Evolutionary conservation across 2,888 invertebrate genomes (phyloP).

Genomic region (Lasioglossum figueresi): DNA sequence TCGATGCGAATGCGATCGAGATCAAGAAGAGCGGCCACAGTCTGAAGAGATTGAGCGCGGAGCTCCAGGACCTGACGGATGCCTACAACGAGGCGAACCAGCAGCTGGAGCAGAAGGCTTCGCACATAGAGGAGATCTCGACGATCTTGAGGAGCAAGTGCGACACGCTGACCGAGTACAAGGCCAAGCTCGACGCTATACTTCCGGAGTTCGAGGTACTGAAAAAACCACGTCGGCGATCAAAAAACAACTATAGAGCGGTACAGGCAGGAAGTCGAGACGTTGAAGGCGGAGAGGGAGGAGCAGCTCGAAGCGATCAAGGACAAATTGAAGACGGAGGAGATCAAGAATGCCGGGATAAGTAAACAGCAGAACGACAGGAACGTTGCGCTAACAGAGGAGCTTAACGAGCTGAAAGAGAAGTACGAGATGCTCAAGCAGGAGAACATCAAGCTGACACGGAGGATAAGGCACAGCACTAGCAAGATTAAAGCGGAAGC

Average conservation of each 20-base stretch:
- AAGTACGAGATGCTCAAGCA: conserved; percentile 84
- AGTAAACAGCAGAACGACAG: conserved; percentile 84
- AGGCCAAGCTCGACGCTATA: conserved; percentile 76
- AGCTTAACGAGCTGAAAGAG: conserved; percentile 84
- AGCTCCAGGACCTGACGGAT: conserved; percentile 82
- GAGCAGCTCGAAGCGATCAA: conserved; percentile 70
- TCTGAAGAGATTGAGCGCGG: conserved; percentile 81
- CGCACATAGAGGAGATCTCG: conserved; percentile 80
- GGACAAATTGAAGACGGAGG: conserved; percentile 74
- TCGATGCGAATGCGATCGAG: conserved; percentile 78
- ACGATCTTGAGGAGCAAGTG: conserved; percentile 77
- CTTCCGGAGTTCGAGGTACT: conserved; percentile 76
- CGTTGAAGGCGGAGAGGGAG: conserved; percentile 81
- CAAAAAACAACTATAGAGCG: conserved; percentile 74
- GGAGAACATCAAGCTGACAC: conserved; percentile 82
- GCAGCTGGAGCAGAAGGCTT: conserved; percentile 81
- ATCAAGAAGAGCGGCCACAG: conserved; percentile 80
- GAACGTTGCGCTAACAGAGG: conserved; percentile 83
- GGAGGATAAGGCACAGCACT: conserved; percentile 84
- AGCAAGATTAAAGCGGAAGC: conserved; percentile 82
- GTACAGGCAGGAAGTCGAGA: conserved; percentile 82
- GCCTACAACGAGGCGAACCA: conserved; percentile 81
- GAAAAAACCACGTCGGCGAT: conserved; percentile 73
- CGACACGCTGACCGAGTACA: conserved; percentile 82
- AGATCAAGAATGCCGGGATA: conserved; percentile 78